phyloP scores from a whole-genome alignment of 23 tunicate genomes.

The Aplidium turbinatum region DNA sequence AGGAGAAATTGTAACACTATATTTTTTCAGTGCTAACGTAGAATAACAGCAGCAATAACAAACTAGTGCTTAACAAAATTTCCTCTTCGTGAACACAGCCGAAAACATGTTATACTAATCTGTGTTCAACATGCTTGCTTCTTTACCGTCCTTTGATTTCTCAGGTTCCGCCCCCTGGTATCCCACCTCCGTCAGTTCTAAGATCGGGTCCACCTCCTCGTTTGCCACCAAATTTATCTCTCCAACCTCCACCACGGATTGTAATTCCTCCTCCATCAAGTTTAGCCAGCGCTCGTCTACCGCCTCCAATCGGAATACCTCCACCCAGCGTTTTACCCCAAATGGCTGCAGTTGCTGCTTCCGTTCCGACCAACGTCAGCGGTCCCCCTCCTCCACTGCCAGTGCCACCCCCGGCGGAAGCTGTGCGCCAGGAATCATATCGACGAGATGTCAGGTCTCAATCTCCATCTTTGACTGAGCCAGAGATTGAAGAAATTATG shows the following conservation, averaged over 20 bases:
- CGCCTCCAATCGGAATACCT: conserved; percentile 65
- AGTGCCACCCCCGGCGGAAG: conserved; percentile 10
- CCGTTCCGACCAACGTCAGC: not conserved
- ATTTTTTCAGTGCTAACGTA: too few relatives aligned
- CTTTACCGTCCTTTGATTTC: too few relatives aligned
- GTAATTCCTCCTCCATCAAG: conserved; percentile 47
- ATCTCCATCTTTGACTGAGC: conserved; percentile 67
- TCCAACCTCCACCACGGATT: conserved; percentile 31
- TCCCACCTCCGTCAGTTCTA: conserved; percentile 64
- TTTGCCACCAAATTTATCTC: conserved; percentile 34
- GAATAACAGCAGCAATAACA: too few relatives aligned
- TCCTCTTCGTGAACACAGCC: too few relatives aligned
- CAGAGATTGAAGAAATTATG: conserved; percentile 89
- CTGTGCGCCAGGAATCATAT: conserved; percentile 31
- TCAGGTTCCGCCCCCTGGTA: conserved; percentile 67
- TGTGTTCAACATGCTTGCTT: too few relatives aligned
- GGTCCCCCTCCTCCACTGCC: conserved; percentile 75
- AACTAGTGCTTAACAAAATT: too few relatives aligned
- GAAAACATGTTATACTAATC: too few relatives aligned
- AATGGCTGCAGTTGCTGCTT: conserved; percentile 36
- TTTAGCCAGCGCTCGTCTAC: conserved; percentile 43
- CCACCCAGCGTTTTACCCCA: conserved; percentile 65
- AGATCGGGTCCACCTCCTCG: conserved; percentile 43
- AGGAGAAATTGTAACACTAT: too few relatives aligned
- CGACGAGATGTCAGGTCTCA: conserved; percentile 56